Base-by-base conservation (phyloP, 2,113 vertebrate species). In the Chitala chitala region DNA sequence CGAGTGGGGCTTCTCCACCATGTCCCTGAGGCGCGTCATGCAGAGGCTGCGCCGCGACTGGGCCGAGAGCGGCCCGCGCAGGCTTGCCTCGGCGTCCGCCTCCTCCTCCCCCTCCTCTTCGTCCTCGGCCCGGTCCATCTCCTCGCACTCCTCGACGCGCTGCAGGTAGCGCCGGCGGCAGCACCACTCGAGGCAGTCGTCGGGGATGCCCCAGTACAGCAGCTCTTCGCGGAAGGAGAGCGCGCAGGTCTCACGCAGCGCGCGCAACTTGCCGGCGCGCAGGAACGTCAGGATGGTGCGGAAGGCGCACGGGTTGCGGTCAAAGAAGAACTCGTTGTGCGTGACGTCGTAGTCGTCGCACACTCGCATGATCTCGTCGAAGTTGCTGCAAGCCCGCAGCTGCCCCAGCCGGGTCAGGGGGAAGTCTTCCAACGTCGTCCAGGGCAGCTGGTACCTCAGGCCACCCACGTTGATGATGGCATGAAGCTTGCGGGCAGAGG, bases 391-490 rank as follows among this genome's bases (percentile, higher is more conserved):
- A 80, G 94, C 91, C 69, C 92, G 94, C 76, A 99, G 90, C 64
- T 94, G 95, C 58, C 97, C 96, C 84, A 99, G 74, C 0, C 96
- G 94, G 0, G 96, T 96, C 79, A 98, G 82, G 0, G 97, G 97
- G 85, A 99, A 98, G 85, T 97, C 93, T 6, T 98, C 96, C 0
- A 99, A 89, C 0, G 96, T 98, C 84, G 93, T 96, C 97, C 97
- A 98, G 13, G 97, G 96, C 5, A 98, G 90, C 78, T 94, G 86
- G 87, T 98, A 99, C 12, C 94, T 94, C 81, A 97, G 92, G 75
- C 97, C 97, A 0, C 97, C 97, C 75, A 99, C 97, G 0, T 98
- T 99, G 82, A 99, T 97, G 48, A 97, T 96, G 79, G 94, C 95
- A 4, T 93, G 91, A 17, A 93, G 91, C 40, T 91, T 90, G 1